Evolutionary conservation across 2,113 vertebrate genomes (phyloP).

Genomic region (Procavia capensis): DNA sequence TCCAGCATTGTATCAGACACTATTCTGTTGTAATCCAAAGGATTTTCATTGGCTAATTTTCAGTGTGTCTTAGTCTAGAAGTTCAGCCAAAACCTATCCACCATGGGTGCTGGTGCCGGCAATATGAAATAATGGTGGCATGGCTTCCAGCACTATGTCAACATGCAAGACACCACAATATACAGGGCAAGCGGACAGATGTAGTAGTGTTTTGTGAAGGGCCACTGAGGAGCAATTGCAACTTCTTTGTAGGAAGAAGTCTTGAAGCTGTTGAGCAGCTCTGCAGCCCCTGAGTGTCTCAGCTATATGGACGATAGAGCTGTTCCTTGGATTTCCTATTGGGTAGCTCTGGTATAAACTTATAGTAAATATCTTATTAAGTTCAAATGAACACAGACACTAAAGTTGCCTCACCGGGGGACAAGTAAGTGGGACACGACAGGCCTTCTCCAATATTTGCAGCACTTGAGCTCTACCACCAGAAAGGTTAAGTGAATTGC

Average conservation of each 20-base stretch:
- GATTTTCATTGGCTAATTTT: not conserved
- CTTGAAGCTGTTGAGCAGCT: not conserved
- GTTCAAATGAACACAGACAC: slow-evolving; percentile 22
- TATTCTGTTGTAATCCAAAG: not conserved
- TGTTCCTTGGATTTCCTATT: not conserved
- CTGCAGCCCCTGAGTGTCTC: not conserved
- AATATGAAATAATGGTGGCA: not conserved
- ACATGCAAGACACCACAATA: not conserved
- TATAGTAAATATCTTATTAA: slow-evolving; percentile 25
- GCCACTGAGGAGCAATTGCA: not conserved
- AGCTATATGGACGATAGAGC: not conserved
- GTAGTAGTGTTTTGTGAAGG: not conserved
- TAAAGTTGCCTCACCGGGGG: slow-evolving; percentile 3
- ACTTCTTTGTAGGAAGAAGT: not conserved
- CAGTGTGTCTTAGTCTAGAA: not conserved
- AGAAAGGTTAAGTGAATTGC: slow-evolving; percentile 49
- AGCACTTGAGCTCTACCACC: not conserved
- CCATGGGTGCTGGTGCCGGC: not conserved
- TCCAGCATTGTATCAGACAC: not conserved
- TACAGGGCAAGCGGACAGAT: not conserved
- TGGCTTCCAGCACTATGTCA: not conserved
- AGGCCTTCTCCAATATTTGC: not conserved
- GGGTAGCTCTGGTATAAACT: slow-evolving; percentile 40
- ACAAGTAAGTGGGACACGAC: slow-evolving; percentile 12
- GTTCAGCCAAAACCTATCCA: not conserved